Evolutionary conservation across 92 coral and sea anemone genomes (phyloP).

Genomic region (Palythoa grandiflora): DNA sequence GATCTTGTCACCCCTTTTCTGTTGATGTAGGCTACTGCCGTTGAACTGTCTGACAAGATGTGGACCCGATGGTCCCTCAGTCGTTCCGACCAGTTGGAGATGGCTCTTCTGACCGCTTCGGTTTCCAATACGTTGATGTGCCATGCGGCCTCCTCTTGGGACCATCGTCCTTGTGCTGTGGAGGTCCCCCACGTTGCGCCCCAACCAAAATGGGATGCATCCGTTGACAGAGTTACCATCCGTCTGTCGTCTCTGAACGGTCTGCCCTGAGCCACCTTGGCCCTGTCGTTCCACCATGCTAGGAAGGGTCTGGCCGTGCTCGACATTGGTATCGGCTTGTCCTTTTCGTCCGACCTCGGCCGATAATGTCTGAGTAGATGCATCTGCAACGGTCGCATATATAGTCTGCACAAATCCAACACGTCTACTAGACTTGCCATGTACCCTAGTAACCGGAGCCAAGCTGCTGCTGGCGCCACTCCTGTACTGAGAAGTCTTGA

Average conservation of each 20-base stretch:
- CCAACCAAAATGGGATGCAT: conserved; percentile 55
- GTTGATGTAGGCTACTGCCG: conserved; percentile 59
- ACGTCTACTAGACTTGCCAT: conserved; percentile 4
- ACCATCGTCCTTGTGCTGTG: conserved; percentile 46
- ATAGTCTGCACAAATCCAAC: not conserved
- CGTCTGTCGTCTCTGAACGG: too few species aligned
- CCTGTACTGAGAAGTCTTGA: not conserved
- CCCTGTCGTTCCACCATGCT: too few species aligned
- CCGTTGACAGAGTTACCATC: conserved; percentile 15
- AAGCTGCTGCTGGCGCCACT: not conserved
- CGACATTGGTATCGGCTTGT: too few species aligned
- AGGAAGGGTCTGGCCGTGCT: too few species aligned
- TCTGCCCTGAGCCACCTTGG: too few species aligned
- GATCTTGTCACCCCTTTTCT: conserved; percentile 48
- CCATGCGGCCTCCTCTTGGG: conserved; percentile 35
- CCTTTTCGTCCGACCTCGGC: too few species aligned
- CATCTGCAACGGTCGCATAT: conserved; percentile 25
- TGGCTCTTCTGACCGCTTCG: conserved; percentile 38
- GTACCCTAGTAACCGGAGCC: not conserved
- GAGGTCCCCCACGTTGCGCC: conserved; percentile 43
- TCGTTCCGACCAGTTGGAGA: conserved; percentile 23
- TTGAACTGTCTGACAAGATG: conserved; percentile 56
- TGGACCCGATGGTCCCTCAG: conserved; percentile 30
- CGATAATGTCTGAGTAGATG: too few species aligned
- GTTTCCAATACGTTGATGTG: conserved; percentile 55